A percentile compares a stretch with the other conserved stretches of the same genome.
phyloP scores from a whole-genome alignment of 2,888 invertebrate genomes.

The Urechis unicinctus region DNA sequence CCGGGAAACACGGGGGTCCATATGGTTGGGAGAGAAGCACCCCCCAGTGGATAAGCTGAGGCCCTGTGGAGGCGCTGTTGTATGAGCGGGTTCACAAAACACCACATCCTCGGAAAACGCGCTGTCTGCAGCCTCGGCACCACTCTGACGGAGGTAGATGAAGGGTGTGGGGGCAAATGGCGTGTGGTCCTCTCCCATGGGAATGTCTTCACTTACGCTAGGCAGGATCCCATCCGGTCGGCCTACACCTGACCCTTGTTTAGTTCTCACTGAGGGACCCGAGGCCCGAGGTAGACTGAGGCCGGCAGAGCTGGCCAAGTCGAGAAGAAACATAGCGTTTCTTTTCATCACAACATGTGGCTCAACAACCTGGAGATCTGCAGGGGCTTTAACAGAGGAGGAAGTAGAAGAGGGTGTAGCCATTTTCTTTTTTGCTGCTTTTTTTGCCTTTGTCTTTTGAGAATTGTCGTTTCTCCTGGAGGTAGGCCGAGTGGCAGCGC shows the following conservation, averaged over 20 bases:
- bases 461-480: conserved; percentile 47
- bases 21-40: conserved; percentile 4
- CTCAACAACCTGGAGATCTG: conserved; percentile 30
- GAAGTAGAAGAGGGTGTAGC: no score
- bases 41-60: background rate
- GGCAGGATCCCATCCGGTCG: conserved; percentile 33
- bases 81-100: conserved; percentile 37
- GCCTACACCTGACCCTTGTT: background rate
- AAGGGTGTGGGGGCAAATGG: conserved; percentile 44
- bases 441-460: conserved; percentile 47
- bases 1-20: no score
- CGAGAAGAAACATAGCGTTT: conserved; percentile 88
- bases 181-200: conserved; percentile 33
- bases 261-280: no score
- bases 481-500: conserved; percentile 74
- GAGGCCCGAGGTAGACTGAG: conserved; percentile 39
- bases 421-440: conserved; percentile 11
- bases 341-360: conserved; percentile 75
- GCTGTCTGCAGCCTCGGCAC: conserved; percentile 40
- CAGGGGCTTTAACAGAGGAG: conserved; percentile 5
- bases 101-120: conserved; percentile 47
- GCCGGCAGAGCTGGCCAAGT: conserved; percentile 72
- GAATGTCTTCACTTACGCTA: conserved; percentile 37
- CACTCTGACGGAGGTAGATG: conserved; percentile 35
- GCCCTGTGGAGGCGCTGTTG: conserved; percentile 24